Percentiles rank a stretch among this genome's conserved stretches.
Evolutionary conservation across 2,888 invertebrate species (phyloP).

Genomic region (Nephrotoma guestfalica): DNA sequence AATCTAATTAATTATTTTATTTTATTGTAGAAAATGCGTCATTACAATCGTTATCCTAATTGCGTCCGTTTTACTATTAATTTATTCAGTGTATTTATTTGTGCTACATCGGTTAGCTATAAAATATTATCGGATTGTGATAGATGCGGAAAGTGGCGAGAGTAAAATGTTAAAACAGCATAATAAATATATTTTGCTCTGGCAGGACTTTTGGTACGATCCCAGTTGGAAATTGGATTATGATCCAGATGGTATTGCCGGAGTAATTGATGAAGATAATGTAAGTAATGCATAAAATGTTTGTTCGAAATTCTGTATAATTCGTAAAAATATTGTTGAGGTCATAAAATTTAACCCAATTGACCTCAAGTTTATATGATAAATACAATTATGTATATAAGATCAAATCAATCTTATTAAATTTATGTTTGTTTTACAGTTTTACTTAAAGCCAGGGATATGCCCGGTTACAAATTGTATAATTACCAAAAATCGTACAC

Average conservation of each 20-base stretch:
- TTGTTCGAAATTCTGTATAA: background rate
- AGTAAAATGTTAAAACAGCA: background rate
- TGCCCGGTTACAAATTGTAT: constrained; percentile 34
- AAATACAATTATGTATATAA: background rate
- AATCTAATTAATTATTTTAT: background rate
- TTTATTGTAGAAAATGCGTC: background rate
- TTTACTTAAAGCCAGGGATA: constrained; percentile 7
- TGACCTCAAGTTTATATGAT: background rate
- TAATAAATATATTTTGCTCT: background rate
- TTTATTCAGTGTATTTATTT: background rate
- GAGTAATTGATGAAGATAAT: background rate
- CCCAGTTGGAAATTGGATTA: background rate
- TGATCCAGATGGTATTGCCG: background rate
- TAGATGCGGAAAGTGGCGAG: background rate
- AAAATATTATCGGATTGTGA: constrained; percentile 1
- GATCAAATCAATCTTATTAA: background rate
- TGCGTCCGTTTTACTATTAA: background rate
- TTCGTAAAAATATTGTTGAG: background rate
- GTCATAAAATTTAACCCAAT: background rate
- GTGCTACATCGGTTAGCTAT: background rate
- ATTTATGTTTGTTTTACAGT: background rate
- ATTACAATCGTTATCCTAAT: background rate
- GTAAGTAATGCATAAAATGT: background rate
- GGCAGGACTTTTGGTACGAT: background rate
- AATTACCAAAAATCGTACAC: constrained; percentile 27